Evolutionary conservation across 1,140 invertebrate genomes (phyloP).

Genomic region (Drosophila erecta): DNA sequence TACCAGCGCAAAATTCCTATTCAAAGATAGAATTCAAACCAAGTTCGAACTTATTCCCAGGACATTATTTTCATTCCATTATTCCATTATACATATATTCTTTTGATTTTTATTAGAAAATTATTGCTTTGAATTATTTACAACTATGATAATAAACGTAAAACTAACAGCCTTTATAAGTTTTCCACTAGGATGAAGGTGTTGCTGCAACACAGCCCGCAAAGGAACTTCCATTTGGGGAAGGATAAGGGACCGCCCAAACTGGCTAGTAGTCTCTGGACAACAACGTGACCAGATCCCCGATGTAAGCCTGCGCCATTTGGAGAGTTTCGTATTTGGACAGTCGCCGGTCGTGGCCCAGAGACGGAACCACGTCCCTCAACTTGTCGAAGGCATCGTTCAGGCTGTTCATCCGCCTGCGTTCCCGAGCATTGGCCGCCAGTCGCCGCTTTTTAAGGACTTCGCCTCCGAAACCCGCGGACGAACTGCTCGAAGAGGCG

Average conservation of each 20-base stretch:
- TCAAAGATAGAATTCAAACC: too few species aligned
- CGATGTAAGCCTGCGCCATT: constrained; percentile 95
- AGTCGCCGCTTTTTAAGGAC: constrained; percentile 88
- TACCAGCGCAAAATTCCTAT: too few species aligned
- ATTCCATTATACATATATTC: not conserved
- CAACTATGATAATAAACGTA: constrained; percentile 39
- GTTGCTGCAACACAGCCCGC: constrained; percentile 51
- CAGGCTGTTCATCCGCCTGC: constrained; percentile 92
- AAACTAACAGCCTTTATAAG: constrained; percentile 76
- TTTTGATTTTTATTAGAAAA: constrained; percentile 14
- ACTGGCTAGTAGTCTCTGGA: constrained; percentile 57
- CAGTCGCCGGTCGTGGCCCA: constrained; percentile 90
- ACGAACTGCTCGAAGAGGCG: constrained; percentile 1
- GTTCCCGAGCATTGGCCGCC: constrained; percentile 92
- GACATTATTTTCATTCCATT: not conserved
- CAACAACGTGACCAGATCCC: constrained; percentile 88
- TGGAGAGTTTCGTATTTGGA: constrained; percentile 95
- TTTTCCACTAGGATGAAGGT: constrained; percentile 61
- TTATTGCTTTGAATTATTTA: constrained; percentile 12
- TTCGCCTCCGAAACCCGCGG: constrained; percentile 54
- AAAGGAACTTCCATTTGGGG: not conserved
- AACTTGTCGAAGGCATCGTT: constrained; percentile 93
- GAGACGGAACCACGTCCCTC: constrained; percentile 90
- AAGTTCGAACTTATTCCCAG: too few species aligned
- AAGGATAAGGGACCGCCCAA: not conserved